Percentiles rank a stretch among this genome's conserved stretches.
Evolutionary conservation across 2,113 vertebrate genomes (phyloP).

Genomic region (Orthochromis indermauri): DNA sequence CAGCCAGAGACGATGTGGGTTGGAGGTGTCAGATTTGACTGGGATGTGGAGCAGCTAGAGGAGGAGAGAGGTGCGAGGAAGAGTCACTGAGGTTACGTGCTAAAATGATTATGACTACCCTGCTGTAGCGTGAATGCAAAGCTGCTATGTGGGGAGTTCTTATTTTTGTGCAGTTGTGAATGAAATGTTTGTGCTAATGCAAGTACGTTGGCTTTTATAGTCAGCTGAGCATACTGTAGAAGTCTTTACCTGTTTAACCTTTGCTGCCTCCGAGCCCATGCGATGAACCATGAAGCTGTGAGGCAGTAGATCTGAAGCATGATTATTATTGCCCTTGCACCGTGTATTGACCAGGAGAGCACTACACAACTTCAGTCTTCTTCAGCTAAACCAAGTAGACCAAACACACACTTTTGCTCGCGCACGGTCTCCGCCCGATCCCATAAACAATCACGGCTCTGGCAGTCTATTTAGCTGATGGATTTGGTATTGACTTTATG

Average conservation of each 20-base stretch:
- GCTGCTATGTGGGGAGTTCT: background rate
- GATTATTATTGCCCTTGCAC: background rate
- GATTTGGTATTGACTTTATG: slow-evolving; percentile 62
- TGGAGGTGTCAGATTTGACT: slow-evolving; percentile 38
- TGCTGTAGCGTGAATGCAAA: background rate
- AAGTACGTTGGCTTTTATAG: background rate
- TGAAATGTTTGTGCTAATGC: slow-evolving; percentile 10
- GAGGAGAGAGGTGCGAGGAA: background rate
- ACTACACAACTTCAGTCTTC: background rate
- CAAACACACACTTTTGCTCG: background rate
- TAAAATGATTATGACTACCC: slow-evolving; percentile 8
- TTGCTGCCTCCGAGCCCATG: background rate
- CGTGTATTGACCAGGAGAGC: background rate
- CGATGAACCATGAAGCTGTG: slow-evolving; percentile 19
- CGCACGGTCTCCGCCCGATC: background rate
- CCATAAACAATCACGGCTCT: slow-evolving; percentile 45
- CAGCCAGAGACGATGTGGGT: slow-evolving; percentile 12
- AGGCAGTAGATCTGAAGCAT: background rate
- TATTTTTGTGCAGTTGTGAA: background rate
- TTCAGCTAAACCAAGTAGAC: background rate
- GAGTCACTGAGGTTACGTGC: background rate
- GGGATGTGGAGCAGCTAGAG: slow-evolving; percentile 2
- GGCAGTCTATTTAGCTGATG: slow-evolving; percentile 60
- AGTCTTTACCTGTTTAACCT: slow-evolving; percentile 24
- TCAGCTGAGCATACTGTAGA: background rate